A percentile compares a stretch with the other conserved stretches of the same genome.
phyloP scores from a whole-genome alignment of 2,888 invertebrate genomes.

The Mesorhabditis spiculigera region DNA sequence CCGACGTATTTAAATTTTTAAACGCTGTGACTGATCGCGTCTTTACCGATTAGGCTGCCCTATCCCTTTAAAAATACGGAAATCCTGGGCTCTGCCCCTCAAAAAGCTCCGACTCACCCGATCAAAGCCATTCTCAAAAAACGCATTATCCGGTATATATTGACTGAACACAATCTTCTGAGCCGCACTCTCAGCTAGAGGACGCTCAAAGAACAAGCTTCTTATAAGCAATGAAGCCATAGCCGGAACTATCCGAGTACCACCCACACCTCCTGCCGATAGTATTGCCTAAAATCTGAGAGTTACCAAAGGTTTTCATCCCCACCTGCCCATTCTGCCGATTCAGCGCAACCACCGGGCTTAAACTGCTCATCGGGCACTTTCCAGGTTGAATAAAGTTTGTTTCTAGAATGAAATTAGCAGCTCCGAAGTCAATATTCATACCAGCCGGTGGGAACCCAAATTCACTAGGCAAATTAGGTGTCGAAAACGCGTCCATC shows the following conservation, averaged over 20 bases:
- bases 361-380: conserved; percentile 6
- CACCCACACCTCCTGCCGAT: not conserved
- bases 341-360: conserved; percentile 2
- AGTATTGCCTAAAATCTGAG: not conserved
- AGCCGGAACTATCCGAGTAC: not conserved
- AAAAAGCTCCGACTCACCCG: not conserved
- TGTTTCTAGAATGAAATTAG: not conserved
- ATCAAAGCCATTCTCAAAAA: not conserved
- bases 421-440: not conserved
- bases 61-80: too few species aligned
- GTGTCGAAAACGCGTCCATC: conserved; percentile 4
- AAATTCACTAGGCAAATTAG: conserved; percentile 2
- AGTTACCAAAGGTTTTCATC: not conserved
- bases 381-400: conserved; percentile 6
- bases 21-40: too few species aligned
- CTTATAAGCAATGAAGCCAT: conserved; percentile 1
- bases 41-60: too few species aligned
- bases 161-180: not conserved
- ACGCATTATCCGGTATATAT: not conserved
- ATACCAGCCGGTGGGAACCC: not conserved
- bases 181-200: not conserved
- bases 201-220: not conserved
- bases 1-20: too few species aligned
- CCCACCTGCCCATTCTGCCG: not conserved
- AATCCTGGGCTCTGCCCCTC: too few species aligned